Percentiles rank a stretch among this genome's conserved stretches.
Evolutionary conservation across 2,113 vertebrate species (phyloP).

Genomic region (Meleagris gallopavo): DNA sequence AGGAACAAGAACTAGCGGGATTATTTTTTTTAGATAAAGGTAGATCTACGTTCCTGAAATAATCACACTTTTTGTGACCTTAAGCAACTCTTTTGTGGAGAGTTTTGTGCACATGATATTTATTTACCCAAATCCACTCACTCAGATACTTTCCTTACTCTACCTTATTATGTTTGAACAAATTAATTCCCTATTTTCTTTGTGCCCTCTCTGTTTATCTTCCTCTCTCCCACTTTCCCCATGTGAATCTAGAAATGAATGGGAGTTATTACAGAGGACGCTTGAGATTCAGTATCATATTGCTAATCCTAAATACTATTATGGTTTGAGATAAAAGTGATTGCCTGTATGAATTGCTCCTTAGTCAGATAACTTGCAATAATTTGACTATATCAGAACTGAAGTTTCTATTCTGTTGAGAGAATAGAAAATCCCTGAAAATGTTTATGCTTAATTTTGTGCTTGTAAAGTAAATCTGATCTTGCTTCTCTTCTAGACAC

Average conservation of each 20-base stretch:
- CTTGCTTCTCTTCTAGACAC: not conserved
- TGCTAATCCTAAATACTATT: not conserved
- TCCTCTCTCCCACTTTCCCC: not conserved
- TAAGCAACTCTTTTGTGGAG: not conserved
- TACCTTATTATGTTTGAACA: not conserved
- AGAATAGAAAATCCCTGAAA: not conserved
- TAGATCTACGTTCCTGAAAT: not conserved
- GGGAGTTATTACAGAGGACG: not conserved
- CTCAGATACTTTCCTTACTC: not conserved
- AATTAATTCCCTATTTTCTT: not conserved
- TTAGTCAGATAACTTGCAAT: not conserved
- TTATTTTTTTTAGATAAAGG: not conserved
- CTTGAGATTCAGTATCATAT: not conserved
- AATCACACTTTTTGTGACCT: not conserved
- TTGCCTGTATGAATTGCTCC: not conserved
- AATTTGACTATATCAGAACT: not conserved
- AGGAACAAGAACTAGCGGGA: not conserved
- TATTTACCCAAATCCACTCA: not conserved
- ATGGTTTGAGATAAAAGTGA: not conserved
- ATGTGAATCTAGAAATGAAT: not conserved
- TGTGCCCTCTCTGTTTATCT: not conserved
- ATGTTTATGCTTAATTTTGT: not conserved
- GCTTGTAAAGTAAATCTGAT: not conserved
- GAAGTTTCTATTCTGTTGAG: not conserved
- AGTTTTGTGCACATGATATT: not conserved